A percentile compares a stretch with the other conserved stretches of the same genome.
Evolutionary conservation across 2,113 vertebrate genomes (phyloP).

Genomic region (Gavialis gangeticus): DNA sequence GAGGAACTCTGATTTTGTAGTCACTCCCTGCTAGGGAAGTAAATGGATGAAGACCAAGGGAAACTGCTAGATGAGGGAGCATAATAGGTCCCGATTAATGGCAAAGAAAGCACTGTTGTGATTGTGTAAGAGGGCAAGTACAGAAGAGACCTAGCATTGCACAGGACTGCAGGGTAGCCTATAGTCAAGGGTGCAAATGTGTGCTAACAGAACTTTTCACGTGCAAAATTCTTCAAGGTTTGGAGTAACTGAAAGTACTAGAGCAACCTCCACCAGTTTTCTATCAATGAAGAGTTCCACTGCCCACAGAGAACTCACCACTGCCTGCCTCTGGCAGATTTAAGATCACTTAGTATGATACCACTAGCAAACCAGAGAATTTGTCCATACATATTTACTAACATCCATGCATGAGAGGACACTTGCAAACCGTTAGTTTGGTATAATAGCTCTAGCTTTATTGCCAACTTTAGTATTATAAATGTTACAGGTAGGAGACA

Average conservation of each 20-base stretch:
- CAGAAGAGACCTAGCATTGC: neutral
- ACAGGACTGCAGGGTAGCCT: neutral
- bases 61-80: neutral
- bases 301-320: neutral
- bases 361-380: too few species aligned
- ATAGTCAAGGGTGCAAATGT: neutral
- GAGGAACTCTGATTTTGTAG: neutral
- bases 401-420: fast-evolving
- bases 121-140: neutral
- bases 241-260: neutral
- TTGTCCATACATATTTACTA: neutral
- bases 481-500: neutral
- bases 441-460: neutral
- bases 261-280: neutral
- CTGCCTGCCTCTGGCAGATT: neutral
- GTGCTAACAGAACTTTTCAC: neutral
- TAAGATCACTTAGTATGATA: neutral
- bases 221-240: neutral
- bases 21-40: neutral
- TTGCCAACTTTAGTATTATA: neutral
- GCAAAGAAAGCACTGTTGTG: neutral
- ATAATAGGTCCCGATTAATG: neutral
- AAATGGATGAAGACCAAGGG: neutral
- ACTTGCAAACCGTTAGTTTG: neutral
- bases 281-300: neutral